A percentile compares a stretch with the other conserved stretches of the same genome.
These are phyloP conservation scores for Zaprionus camerounensis DNA, from an alignment of 1,140 invertebrate species.

Conservation along the genomic window DNA sequence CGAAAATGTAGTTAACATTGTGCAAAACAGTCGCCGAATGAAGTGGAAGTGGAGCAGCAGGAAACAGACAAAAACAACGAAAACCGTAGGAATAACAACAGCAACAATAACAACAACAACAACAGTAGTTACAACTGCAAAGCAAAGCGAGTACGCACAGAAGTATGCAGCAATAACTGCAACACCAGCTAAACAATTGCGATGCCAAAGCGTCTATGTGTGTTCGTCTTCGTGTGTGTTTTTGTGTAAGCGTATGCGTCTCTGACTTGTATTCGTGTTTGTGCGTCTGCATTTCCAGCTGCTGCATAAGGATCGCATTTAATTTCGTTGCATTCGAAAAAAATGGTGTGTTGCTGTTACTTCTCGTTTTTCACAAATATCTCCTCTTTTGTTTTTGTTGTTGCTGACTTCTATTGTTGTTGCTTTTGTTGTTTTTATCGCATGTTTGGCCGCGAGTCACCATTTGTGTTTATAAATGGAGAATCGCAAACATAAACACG, in stretches of 20 bases:
- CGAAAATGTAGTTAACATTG: conserved; percentile 78
- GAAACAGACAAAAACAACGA: conserved; percentile 17
- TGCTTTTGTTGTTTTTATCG: conserved; percentile 56
- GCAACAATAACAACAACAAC: conserved; percentile 14
- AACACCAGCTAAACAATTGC: conserved; percentile 59
- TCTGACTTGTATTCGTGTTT: not conserved
- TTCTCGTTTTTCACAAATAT: conserved; percentile 53
- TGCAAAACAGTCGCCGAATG: conserved; percentile 77
- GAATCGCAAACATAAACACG: conserved; percentile 28
- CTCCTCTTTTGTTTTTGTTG: conserved; percentile 6
- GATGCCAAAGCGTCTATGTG: conserved; percentile 20
- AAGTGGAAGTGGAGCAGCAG: conserved; percentile 64
- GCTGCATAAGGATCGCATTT: conserved; percentile 80
- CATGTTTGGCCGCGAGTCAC: conserved; percentile 76
- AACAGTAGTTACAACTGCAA: conserved; percentile 3
- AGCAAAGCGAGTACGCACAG: conserved; percentile 43
- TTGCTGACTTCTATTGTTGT: conserved; percentile 28
- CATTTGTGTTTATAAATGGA: conserved; percentile 62
- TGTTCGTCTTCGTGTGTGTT: conserved; percentile 1
- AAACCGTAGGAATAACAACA: not conserved
- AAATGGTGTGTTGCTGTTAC: conserved; percentile 18
- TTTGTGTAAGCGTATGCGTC: not conserved
- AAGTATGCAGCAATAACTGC: conserved; percentile 69
- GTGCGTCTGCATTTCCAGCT: conserved; percentile 70
- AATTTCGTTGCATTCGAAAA: conserved; percentile 65